Evolutionary conservation across 2,113 vertebrate species (phyloP), one percentile per base, ranked within the genome.

Genomic region (Falcunculus frontatus): DNA sequence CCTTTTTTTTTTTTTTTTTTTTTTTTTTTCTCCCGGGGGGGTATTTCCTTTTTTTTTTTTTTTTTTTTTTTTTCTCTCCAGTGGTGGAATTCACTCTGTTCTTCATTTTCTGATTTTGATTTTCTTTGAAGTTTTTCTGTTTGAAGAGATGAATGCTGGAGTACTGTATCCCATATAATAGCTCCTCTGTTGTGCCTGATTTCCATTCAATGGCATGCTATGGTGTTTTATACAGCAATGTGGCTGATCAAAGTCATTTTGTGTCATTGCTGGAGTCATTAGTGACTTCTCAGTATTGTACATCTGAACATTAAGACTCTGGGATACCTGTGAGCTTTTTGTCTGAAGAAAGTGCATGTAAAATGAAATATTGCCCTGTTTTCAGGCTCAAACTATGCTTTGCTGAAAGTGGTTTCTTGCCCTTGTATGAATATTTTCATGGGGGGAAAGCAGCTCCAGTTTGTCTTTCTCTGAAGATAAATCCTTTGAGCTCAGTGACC

Each of bases 81-180:
- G 80, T 96, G 65, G 62, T 95, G 88, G 94, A 97, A 97, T 97
- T 96, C 88, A 89, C 95, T 98, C 91, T 97, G 95, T 97, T 98
- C 96, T 98, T 95, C 88, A 93, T 98, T 98, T 97, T 97, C 90
- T 85, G 50, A 96, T 93, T 97, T 96, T 94, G 70, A 97, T 94
- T 98, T 97, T 96, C 97, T 98, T 98, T 98, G 97, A 98, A 98
- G 96, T 97, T 80, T 93, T 93, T 92, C 97, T 97, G 97, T 98
- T 98, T 98, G 97, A 98, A 98, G 96, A 97, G 86, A 98, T 98
- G 96, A 98, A 98, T 97, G 96, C 81, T 89, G 93, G 57, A 94
- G 89, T 89, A 92, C 96, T 97, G 96, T 87, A 96, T 98, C 93
- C 97, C 96, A 86, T 93, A 98, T 97, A 98, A 98, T 97, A 96